Conservation (phyloP, 2,888 invertebrate genomes). For the Hyles lineata region DNA sequence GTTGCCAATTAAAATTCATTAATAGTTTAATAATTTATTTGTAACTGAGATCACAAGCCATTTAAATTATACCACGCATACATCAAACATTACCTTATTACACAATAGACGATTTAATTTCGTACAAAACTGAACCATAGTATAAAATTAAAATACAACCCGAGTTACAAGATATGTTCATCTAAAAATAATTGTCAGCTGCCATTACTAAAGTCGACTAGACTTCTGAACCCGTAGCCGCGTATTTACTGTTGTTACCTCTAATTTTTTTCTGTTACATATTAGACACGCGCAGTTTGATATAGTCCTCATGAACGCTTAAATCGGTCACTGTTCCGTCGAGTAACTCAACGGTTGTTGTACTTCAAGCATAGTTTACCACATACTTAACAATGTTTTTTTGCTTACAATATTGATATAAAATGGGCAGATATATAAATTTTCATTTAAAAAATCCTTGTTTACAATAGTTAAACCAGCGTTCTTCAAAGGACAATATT, state of each 20-base stretch:
- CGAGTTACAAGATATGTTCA: constrained; percentile 37
- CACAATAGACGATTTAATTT: constrained; percentile 45
- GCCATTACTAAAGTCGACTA: constrained; percentile 1
- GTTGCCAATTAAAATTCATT: constrained; percentile 35
- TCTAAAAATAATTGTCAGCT: constrained; percentile 11
- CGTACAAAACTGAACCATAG: constrained; percentile 10
- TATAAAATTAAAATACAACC: constrained; percentile 30
- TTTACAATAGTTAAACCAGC: neutral
- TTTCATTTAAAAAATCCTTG: neutral
- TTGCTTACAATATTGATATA: no score
- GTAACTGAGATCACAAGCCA: constrained; percentile 79
- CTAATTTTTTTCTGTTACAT: neutral
- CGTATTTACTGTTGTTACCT: neutral
- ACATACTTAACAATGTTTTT: neutral
- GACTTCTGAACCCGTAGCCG: neutral
- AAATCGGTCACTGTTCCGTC: neutral
- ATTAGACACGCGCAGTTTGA: constrained; percentile 12
- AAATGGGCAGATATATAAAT: no score
- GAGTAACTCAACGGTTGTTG: neutral
- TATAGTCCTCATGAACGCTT: neutral
- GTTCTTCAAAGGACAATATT: neutral
- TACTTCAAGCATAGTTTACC: neutral
- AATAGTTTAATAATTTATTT: constrained; percentile 70
- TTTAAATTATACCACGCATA: constrained; percentile 66
- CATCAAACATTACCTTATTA: constrained; percentile 43